Conservation (phyloP, 2,888 invertebrate species). For the Ormia ochracea region DNA sequence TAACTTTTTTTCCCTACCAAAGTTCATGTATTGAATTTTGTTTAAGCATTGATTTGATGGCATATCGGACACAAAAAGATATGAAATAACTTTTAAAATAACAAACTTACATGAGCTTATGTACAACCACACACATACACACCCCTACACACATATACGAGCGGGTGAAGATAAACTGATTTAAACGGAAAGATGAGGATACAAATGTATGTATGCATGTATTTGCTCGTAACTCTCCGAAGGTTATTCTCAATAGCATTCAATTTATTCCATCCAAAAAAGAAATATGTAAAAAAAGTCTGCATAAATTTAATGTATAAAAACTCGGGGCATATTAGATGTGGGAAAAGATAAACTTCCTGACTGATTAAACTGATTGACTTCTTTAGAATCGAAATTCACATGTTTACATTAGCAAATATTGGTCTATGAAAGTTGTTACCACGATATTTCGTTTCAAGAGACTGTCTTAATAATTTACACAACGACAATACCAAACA, state of each 20-base stretch:
- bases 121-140: not conserved
- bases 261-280: conserved; percentile 27
- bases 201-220: not conserved
- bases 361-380: no score
- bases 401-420: no score
- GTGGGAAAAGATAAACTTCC: not conserved
- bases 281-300: not conserved
- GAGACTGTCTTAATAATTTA: no score
- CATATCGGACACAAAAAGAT: conserved; percentile 51
- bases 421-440: no score
- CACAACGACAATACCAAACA: no score
- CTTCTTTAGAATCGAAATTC: not conserved
- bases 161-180: not conserved
- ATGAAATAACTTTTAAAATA: conserved; percentile 50
- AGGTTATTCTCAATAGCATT: conserved; percentile 35
- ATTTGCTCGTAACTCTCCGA: conserved; percentile 22
- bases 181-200: not conserved
- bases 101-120: conserved; percentile 26
- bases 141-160: not conserved
- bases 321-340: not conserved
- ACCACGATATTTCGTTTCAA: no score
- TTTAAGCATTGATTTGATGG: conserved; percentile 51
- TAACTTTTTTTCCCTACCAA: conserved; percentile 38
- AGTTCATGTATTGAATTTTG: conserved; percentile 50
- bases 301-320: conserved; percentile 28